Evolutionary conservation across 2,113 vertebrate genomes (phyloP).

Genomic region (Seriola rivoliana): DNA sequence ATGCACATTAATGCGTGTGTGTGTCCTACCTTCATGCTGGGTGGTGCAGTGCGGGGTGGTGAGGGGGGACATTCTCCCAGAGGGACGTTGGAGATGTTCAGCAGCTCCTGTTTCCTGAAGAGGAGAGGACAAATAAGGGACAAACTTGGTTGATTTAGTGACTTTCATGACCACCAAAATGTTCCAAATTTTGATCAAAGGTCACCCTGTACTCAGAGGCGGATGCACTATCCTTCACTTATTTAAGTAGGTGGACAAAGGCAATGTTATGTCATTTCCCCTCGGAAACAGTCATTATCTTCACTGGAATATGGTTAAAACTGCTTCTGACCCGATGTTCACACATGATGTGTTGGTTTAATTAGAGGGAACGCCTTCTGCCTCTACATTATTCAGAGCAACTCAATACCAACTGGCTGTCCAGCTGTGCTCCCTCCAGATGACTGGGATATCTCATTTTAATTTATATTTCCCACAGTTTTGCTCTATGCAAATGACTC

Average conservation of each 20-base stretch:
- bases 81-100: slow-evolving; percentile 88
- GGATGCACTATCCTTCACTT: not conserved
- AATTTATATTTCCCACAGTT: not conserved
- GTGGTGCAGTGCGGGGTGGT: slow-evolving; percentile 92
- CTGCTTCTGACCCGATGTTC: not conserved
- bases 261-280: not conserved
- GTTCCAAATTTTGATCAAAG: slow-evolving; percentile 24
- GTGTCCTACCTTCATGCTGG: slow-evolving; percentile 93
- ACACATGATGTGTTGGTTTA: not conserved
- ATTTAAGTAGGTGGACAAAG: not conserved
- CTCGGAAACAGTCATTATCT: not conserved
- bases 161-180: not conserved
- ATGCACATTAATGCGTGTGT: not conserved
- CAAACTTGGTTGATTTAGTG: slow-evolving; percentile 2
- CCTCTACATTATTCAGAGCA: too few species aligned
- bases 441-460: not conserved
- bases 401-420: not conserved
- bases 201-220: not conserved
- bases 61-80: slow-evolving; percentile 92
- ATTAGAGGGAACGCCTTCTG: not conserved
- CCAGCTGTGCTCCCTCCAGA: not conserved
- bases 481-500: not conserved
- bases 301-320: not conserved
- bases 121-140: slow-evolving; percentile 9
- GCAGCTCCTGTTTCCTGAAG: slow-evolving; percentile 95